Conservation (phyloP, 1,140 invertebrate species). For the Drosophila ananassae region DNA sequence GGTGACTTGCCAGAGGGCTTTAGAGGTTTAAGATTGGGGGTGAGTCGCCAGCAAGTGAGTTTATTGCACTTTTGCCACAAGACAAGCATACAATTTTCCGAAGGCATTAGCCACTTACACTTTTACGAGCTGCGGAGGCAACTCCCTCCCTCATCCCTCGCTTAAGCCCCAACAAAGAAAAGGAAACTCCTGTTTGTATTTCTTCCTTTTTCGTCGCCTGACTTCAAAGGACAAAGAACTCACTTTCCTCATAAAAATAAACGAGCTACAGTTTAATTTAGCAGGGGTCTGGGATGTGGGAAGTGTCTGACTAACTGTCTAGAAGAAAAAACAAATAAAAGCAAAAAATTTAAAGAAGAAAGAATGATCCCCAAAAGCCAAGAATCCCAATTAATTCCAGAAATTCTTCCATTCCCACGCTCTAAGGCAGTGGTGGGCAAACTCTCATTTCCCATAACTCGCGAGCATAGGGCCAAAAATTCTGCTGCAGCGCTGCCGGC, state of each 20-base stretch:
- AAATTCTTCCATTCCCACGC: background rate
- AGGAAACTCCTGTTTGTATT: slow-evolving; percentile 36
- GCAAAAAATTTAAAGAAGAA: slow-evolving; percentile 33
- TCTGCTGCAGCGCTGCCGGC: no score
- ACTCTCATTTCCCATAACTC: no score
- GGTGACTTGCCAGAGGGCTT: background rate
- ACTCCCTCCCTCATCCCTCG: slow-evolving; percentile 14
- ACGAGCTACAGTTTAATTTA: slow-evolving; percentile 37
- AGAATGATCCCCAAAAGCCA: slow-evolving; percentile 1
- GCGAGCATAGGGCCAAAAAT: no score
- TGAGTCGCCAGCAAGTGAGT: slow-evolving; percentile 51
- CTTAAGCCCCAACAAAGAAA: slow-evolving; percentile 55
- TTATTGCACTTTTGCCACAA: slow-evolving; percentile 76
- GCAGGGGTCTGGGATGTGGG: slow-evolving; percentile 29
- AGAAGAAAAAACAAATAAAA: slow-evolving; percentile 31
- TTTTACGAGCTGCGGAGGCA: slow-evolving; percentile 36
- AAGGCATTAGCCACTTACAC: slow-evolving; percentile 56
- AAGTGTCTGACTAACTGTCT: slow-evolving; percentile 65
- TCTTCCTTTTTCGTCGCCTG: slow-evolving; percentile 24
- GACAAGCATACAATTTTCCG: slow-evolving; percentile 60
- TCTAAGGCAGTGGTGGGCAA: no score
- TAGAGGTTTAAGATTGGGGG: slow-evolving; percentile 25
- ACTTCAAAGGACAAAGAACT: slow-evolving; percentile 67
- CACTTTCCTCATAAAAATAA: slow-evolving; percentile 46
- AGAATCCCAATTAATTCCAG: background rate